These are phyloP conservation scores for Raja brachyura DNA, from an alignment of 2,113 vertebrate species.

Conservation along the genomic window DNA sequence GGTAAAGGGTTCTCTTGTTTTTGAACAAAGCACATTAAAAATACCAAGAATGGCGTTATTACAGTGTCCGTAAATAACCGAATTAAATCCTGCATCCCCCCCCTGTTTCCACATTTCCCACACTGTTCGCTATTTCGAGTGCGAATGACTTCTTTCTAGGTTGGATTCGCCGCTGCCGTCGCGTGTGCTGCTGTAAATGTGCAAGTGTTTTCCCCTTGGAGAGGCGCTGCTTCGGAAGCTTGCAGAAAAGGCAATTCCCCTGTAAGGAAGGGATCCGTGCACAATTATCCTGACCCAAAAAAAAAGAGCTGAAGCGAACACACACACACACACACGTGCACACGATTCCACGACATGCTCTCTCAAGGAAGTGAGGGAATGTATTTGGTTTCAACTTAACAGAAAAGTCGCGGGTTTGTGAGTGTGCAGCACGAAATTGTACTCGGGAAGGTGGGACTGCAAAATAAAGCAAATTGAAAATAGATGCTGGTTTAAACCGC, in stretches of 20 bases:
- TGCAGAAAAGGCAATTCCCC: not conserved
- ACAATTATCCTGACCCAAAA: not conserved
- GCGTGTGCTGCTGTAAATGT: not conserved
- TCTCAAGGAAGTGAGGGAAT: not conserved
- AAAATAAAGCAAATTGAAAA: not conserved
- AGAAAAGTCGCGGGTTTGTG: not conserved
- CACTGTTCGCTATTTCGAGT: not conserved
- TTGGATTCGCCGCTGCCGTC: not conserved
- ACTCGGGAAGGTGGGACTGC: too few species aligned
- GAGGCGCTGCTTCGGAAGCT: constrained; percentile 16
- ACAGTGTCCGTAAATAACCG: not conserved
- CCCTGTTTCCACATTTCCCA: not conserved
- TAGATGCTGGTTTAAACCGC: not conserved
- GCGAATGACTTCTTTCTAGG: not conserved
- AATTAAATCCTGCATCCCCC: not conserved
- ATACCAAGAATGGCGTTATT: too few species aligned
- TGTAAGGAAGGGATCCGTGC: constrained; percentile 11
- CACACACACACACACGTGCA: too few species aligned
- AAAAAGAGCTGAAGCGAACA: not conserved
- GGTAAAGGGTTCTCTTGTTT: not conserved
- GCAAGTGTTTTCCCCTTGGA: not conserved
- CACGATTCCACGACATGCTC: not conserved
- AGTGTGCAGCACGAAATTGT: not conserved
- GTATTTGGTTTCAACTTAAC: not conserved
- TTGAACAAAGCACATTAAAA: too few species aligned